phyloP scores from a whole-genome alignment of 92 coral and sea anemone genomes.

The Actinostola sp. region DNA sequence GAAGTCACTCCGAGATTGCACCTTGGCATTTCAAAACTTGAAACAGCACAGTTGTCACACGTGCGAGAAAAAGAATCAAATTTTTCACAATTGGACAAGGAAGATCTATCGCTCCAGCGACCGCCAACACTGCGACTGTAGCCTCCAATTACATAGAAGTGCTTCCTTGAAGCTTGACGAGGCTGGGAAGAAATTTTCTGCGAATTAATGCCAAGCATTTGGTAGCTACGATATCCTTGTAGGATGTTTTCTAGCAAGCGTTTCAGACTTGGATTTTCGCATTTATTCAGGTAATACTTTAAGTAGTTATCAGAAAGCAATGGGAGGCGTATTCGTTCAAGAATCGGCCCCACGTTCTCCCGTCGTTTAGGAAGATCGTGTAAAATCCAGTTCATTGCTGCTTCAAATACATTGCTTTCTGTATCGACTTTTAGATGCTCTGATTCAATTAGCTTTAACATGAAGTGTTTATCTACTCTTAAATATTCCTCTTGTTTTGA shows the following conservation, averaged over 20 bases:
- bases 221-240: constrained; percentile 72
- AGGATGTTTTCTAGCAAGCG: constrained; percentile 69
- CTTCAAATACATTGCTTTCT: constrained; percentile 85
- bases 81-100: constrained; percentile 79
- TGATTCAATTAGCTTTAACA: constrained; percentile 71
- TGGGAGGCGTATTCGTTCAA: constrained; percentile 84
- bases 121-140: constrained; percentile 80
- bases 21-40: constrained; percentile 77
- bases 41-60: constrained; percentile 57
- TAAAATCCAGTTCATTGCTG: constrained; percentile 82
- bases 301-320: constrained; percentile 75
- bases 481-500: constrained; percentile 79
- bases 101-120: constrained; percentile 80
- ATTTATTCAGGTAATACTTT: constrained; percentile 51
- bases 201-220: constrained; percentile 55
- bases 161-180: constrained; percentile 80
- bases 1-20: constrained; percentile 84
- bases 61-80: constrained; percentile 75
- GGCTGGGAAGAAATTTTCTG: constrained; percentile 56
- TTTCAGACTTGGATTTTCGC: constrained; percentile 75
- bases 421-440: constrained; percentile 85
- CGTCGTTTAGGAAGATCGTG: constrained; percentile 64
- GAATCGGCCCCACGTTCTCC: constrained; percentile 68
- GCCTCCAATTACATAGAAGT: constrained; percentile 88
- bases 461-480: constrained; percentile 46